Conservation (phyloP, 2,113 vertebrate species). For the Pituophis catenifer region DNA sequence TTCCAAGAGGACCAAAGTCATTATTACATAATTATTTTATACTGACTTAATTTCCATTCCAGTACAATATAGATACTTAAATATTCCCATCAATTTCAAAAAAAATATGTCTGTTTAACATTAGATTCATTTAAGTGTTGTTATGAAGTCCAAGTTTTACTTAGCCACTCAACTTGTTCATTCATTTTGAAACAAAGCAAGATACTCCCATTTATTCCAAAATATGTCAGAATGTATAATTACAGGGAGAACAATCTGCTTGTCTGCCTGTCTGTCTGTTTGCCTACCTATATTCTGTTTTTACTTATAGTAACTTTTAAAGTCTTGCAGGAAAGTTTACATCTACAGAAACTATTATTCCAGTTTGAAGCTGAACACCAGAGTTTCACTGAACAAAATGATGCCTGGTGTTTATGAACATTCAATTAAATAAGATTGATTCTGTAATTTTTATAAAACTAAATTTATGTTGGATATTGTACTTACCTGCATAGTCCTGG, state of each 20-base stretch:
- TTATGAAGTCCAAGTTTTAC: not conserved
- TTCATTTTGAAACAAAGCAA: not conserved
- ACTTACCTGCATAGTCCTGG: constrained; percentile 76
- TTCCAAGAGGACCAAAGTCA: not conserved
- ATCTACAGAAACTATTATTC: not conserved
- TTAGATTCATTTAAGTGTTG: not conserved
- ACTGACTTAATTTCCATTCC: not conserved
- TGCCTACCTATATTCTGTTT: not conserved
- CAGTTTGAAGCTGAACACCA: not conserved
- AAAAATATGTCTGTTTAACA: not conserved
- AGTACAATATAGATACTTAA: not conserved
- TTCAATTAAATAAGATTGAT: not conserved
- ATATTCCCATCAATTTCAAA: not conserved
- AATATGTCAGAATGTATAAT: not conserved
- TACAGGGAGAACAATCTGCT: not conserved
- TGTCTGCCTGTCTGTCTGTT: not conserved
- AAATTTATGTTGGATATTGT: constrained; percentile 8
- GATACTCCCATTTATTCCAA: not conserved
- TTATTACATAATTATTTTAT: constrained; percentile 8
- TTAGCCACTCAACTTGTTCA: not conserved
- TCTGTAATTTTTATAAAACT: not conserved
- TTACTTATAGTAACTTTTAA: not conserved
- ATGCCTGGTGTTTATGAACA: not conserved
- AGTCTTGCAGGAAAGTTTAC: not conserved
- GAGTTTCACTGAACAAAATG: not conserved